These are phyloP conservation scores for Pempheris klunzingeri DNA, from an alignment of 2,797 vertebrate genomes.

Conservation along the genomic window DNA sequence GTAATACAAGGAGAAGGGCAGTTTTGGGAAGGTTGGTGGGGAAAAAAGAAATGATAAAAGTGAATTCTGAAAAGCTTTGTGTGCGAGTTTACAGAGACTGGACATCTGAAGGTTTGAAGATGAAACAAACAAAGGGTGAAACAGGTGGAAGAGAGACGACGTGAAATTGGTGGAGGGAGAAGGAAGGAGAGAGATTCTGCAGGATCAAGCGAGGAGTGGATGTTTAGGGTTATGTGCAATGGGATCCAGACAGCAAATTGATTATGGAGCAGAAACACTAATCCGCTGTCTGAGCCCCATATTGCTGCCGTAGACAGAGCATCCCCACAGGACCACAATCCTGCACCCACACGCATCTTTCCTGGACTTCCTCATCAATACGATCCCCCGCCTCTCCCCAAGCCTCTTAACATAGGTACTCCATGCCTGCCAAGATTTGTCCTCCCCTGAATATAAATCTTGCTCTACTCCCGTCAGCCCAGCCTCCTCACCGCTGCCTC, in stretches of 20 bases:
- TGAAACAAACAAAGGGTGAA: constrained; percentile 45
- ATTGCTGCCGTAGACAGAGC: constrained; percentile 64
- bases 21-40: constrained; percentile 5
- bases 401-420: constrained; percentile 67
- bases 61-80: constrained; percentile 10
- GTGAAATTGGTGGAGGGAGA: constrained; percentile 16
- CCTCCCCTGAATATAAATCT: constrained; percentile 67
- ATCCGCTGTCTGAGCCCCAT: constrained; percentile 75
- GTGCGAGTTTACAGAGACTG: constrained; percentile 19
- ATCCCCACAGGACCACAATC: constrained; percentile 70
- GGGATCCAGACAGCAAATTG: constrained; percentile 78
- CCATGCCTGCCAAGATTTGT: constrained; percentile 64
- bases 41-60: neutral
- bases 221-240: constrained; percentile 71
- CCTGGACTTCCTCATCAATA: constrained; percentile 69
- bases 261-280: constrained; percentile 81
- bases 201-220: constrained; percentile 58
- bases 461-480: constrained; percentile 40
- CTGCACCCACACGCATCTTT: constrained; percentile 72
- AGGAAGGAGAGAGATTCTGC: constrained; percentile 43
- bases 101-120: constrained; percentile 25
- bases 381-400: constrained; percentile 32
- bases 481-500: constrained; percentile 31
- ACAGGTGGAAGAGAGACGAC: constrained; percentile 4
- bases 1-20: neutral